Conservation (phyloP, 2,888 invertebrate genomes). For the Diplazon laetatorius region DNA sequence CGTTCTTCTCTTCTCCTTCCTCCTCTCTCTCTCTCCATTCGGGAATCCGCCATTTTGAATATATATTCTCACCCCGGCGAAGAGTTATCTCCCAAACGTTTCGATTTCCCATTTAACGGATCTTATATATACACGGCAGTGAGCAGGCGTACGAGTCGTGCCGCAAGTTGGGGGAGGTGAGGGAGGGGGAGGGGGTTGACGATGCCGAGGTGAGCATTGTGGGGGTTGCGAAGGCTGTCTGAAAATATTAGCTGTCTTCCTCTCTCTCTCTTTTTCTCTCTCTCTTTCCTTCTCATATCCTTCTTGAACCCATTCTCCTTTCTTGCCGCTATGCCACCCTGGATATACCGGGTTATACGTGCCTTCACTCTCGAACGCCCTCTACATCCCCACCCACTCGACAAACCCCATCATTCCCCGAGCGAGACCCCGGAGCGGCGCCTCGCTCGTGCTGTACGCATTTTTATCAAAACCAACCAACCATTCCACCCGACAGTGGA, state of each 20-base stretch:
- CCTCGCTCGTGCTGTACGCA: conserved; percentile 56
- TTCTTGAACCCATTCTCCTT: conserved; percentile 30
- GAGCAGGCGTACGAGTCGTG: conserved; percentile 68
- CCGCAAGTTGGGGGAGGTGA: conserved; percentile 68
- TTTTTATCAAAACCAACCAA: conserved; percentile 46
- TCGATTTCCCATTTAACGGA: conserved; percentile 82
- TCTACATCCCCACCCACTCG: conserved; percentile 34
- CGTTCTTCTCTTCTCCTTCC: conserved; percentile 45
- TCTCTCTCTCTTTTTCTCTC: conserved; percentile 42
- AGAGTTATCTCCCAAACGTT: conserved; percentile 82
- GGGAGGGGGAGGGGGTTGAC: conserved; percentile 63
- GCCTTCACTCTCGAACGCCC: conserved; percentile 46
- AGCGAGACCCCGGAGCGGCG: conserved; percentile 33
- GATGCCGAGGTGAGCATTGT: conserved; percentile 60
- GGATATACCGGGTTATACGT: conserved; percentile 59
- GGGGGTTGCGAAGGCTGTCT: conserved; percentile 63
- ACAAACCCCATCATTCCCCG: conserved; percentile 48
- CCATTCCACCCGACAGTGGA: not conserved
- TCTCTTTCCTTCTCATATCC: conserved; percentile 20
- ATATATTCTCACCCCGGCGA: conserved; percentile 81
- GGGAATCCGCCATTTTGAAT: conserved; percentile 81
- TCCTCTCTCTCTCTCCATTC: conserved; percentile 36
- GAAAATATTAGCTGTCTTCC: conserved; percentile 77
- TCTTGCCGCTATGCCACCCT: conserved; percentile 43
- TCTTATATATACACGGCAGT: conserved; percentile 76